Percentiles rank a stretch among this genome's conserved stretches.
Evolutionary conservation across 2,113 vertebrate genomes (phyloP).

Genomic region (Microtus montanus): DNA sequence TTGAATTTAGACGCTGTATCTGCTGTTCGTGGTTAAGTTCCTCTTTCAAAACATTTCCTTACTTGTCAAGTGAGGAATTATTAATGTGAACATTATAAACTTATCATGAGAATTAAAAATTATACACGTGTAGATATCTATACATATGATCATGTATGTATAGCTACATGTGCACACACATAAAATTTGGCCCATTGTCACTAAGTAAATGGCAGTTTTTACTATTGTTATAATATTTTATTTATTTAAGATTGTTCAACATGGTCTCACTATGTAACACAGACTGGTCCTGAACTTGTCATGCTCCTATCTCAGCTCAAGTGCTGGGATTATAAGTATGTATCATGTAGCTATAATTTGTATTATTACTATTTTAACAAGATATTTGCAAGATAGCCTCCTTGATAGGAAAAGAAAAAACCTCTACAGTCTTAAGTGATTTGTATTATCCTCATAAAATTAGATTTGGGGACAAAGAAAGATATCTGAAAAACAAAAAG

Average conservation of each 20-base stretch:
- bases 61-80: not conserved
- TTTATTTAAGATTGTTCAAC: not conserved
- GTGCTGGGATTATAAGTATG: not conserved
- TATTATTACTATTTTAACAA: not conserved
- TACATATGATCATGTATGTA: not conserved
- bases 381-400: not conserved
- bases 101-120: not conserved
- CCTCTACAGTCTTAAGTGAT: not conserved
- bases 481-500: not conserved
- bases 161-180: not conserved
- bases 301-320: no score
- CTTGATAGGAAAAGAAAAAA: not conserved
- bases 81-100: not conserved
- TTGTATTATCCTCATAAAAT: not conserved
- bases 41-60: not conserved
- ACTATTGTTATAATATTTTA: not conserved
- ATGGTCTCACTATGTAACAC: not conserved
- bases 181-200: not conserved
- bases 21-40: not conserved
- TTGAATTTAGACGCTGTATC: not conserved
- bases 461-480: not conserved
- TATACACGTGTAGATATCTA: not conserved
- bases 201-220: not conserved
- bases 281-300: not conserved
- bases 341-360: not conserved